Base-by-base conservation (phyloP, 2,113 vertebrate species). In the Siphamia tubifer region DNA sequence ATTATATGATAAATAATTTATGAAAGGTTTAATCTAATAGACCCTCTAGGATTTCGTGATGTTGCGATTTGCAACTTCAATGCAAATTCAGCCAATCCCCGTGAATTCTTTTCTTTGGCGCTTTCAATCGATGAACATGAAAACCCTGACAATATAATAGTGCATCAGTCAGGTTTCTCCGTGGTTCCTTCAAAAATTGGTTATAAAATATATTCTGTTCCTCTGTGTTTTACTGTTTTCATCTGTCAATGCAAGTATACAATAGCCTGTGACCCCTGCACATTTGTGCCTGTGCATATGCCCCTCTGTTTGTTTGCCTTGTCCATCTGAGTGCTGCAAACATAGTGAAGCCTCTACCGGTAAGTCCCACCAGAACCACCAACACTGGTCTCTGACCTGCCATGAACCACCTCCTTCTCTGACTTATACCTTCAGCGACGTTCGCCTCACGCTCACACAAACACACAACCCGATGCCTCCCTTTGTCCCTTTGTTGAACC, bases 401-500 rank as follows among this genome's bases (percentile, higher is more conserved):
- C 25, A 54, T 55, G 42, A 75, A 54, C 34, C 68, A 34, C 21
- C 58, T 51, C 53, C 31, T 53, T 38, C 43, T 66, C 38, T 65
- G 40, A 54, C 55, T 67, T 70, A 39, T 34, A 60, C 19, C 38
- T 57, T 70, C 40, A 23, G 13, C 36, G 58, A 47, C 45, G 27
- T 9, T 36, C 9, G 12, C 4, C 28, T 28, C 30, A 31, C 43
- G 28, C 25, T 34, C 32, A 38, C 43, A 23, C 32, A 38, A 19
- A 30, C 34, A 65, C 19, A 49, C 35, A 49, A 8, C 5, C 54
- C 23, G 30, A 48, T 43, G 12, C 16, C 42, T 19, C 30, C 17
- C 15, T 68, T 17, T 64, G 52, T 74, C 61, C 68, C 57, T 31
- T 40, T 53, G 31, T 31, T 43, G 58, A 60, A 62, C 68, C 47